Percentiles rank a stretch among this genome's conserved stretches.
Evolutionary conservation across 1,140 invertebrate genomes (phyloP).

Genomic region (Drosophila biarmipes): DNA sequence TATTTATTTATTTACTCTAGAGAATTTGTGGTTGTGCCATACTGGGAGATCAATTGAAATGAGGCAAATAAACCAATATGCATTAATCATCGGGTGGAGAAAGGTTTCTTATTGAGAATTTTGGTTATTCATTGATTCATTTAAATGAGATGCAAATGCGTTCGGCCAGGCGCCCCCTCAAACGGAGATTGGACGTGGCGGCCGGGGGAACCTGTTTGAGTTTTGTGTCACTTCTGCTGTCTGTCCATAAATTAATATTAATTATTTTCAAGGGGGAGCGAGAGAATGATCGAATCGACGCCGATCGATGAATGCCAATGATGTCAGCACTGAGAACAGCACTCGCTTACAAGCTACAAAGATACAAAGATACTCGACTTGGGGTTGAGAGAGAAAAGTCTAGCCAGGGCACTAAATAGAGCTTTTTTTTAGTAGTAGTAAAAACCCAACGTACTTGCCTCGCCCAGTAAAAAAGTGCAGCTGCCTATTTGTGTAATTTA

Average conservation of each 20-base stretch:
- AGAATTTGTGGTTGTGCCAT: too few species aligned
- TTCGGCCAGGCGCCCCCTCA: constrained; percentile 10
- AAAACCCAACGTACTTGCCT: neutral
- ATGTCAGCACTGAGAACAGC: constrained; percentile 54
- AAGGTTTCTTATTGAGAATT: constrained; percentile 6
- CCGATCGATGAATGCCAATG: constrained; percentile 50
- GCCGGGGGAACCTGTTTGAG: constrained; percentile 43
- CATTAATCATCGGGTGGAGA: constrained; percentile 1
- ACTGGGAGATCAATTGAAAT: neutral
- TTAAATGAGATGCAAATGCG: constrained; percentile 48
- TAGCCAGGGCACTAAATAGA: neutral
- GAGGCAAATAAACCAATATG: constrained; percentile 20
- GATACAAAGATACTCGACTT: constrained; percentile 12
- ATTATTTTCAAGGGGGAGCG: constrained; percentile 46
- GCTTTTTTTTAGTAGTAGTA: constrained; percentile 8
- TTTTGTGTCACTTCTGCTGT: constrained; percentile 8
- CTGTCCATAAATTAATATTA: constrained; percentile 67
- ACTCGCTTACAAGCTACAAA: neutral
- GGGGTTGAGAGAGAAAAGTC: neutral
- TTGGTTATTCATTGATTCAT: constrained; percentile 17
- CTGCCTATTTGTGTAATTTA: constrained; percentile 2
- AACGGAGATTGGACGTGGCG: neutral
- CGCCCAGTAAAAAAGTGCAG: neutral
- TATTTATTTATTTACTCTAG: too few species aligned
- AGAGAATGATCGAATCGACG: constrained; percentile 61